These are phyloP conservation scores for Neogale vison DNA, from an alignment of 2,113 vertebrate species.

Conservation along the genomic window DNA sequence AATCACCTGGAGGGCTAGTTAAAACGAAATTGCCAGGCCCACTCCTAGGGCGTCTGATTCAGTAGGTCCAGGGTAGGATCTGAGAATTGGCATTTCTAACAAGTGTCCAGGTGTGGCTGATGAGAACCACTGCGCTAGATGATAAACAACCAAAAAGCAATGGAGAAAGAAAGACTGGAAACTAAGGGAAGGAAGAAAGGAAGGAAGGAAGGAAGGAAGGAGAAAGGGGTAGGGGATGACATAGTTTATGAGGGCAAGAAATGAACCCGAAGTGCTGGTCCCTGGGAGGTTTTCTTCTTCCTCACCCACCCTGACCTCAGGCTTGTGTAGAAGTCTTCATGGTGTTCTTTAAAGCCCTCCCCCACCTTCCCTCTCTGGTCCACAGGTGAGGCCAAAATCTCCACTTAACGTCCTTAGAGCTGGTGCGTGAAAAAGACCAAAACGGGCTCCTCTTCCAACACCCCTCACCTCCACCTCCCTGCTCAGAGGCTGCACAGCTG, in stretches of 20 bases:
- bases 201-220: background rate
- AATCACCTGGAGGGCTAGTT: background rate
- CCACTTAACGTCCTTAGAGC: background rate
- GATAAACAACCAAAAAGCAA: background rate
- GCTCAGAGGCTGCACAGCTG: background rate
- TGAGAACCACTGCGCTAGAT: background rate
- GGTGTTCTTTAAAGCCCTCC: background rate
- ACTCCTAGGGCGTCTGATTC: background rate
- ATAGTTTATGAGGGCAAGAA: background rate
- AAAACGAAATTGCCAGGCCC: background rate
- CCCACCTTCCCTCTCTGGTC: background rate
- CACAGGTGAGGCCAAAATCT: background rate
- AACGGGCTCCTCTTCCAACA: too few species aligned
- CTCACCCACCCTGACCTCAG: background rate
- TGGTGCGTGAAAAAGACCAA: background rate
- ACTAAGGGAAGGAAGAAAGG: background rate
- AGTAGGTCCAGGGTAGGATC: background rate
- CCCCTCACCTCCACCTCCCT: fast-evolving
- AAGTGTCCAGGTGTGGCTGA: background rate
- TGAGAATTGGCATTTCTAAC: background rate
- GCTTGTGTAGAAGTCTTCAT: background rate
- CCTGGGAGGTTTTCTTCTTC: background rate
- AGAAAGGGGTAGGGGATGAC: background rate
- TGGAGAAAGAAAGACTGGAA: background rate
- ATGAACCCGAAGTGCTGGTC: background rate